Conservation (phyloP, 2,797 vertebrate species). For the Liasis olivaceus region DNA sequence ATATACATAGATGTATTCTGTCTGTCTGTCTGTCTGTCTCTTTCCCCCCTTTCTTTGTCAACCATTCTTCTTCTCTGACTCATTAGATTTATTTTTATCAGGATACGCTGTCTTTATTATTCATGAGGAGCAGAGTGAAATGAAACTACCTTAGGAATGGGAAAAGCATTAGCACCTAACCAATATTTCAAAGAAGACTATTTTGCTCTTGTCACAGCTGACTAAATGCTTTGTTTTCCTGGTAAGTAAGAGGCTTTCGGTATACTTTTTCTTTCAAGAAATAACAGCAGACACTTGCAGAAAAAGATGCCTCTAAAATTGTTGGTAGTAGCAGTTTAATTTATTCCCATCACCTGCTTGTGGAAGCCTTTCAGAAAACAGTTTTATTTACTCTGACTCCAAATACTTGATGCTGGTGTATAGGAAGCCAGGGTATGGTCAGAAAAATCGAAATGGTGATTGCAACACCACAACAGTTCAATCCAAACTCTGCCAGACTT, state of each 20-base stretch:
- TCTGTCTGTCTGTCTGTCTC: not conserved
- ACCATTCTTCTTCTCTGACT: not conserved
- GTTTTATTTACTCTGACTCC: not conserved
- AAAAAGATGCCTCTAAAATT: not conserved
- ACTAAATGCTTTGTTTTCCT: constrained; percentile 21
- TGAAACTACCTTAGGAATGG: constrained; percentile 10
- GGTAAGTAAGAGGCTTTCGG: constrained; percentile 43
- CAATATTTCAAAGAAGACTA: constrained; percentile 28
- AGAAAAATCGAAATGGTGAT: not conserved
- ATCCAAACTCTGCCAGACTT: not conserved
- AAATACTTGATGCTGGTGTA: not conserved
- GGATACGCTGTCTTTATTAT: constrained; percentile 21
- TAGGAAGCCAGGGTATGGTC: not conserved
- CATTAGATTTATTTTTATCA: constrained; percentile 29
- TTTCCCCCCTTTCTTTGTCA: not conserved
- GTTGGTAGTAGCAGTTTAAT: not conserved
- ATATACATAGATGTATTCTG: too few relatives aligned
- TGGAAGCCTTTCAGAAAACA: not conserved
- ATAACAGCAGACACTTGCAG: constrained; percentile 1
- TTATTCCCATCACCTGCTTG: constrained; percentile 11
- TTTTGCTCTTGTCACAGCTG: constrained; percentile 28
- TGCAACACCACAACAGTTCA: not conserved
- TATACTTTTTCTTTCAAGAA: constrained; percentile 13
- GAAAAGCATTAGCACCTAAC: constrained; percentile 30
- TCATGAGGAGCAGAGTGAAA: constrained; percentile 29